phyloP scores from a whole-genome alignment of 1,140 invertebrate species.

The Drosophila albomicans region DNA sequence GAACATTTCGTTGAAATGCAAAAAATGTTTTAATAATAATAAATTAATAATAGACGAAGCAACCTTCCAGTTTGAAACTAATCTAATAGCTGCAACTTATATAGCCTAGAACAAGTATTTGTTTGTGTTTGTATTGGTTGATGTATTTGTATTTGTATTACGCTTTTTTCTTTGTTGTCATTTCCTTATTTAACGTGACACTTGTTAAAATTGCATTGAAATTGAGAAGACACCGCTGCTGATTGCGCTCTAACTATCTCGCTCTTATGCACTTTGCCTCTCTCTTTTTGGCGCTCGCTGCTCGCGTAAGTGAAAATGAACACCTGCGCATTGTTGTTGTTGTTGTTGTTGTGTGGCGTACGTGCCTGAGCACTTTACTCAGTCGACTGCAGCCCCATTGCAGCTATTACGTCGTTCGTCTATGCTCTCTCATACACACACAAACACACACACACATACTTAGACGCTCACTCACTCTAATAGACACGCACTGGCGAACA shows the following conservation, averaged over 20 bases:
- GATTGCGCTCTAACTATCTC: constrained; percentile 18
- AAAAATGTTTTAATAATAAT: background rate
- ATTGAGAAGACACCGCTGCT: constrained; percentile 63
- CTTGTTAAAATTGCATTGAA: constrained; percentile 77
- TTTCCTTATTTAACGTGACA: constrained; percentile 81
- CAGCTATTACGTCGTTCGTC: constrained; percentile 75
- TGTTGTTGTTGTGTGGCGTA: constrained; percentile 60
- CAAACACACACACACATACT: constrained; percentile 21
- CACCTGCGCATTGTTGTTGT: constrained; percentile 59
- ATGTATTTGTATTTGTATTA: constrained; percentile 1
- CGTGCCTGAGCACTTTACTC: constrained; percentile 56
- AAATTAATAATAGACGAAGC: background rate
- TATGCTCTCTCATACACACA: constrained; percentile 53
- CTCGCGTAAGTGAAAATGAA: constrained; percentile 61
- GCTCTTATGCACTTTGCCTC: background rate
- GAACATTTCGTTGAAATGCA: background rate
- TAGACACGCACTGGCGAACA: constrained; percentile 67
- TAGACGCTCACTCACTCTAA: constrained; percentile 21
- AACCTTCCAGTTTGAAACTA: constrained; percentile 8
- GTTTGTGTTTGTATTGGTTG: background rate
- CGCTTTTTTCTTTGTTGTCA: constrained; percentile 55
- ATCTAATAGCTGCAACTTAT: constrained; percentile 14
- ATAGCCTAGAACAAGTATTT: constrained; percentile 26
- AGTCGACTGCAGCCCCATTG: constrained; percentile 54
- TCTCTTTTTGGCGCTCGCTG: background rate